Evolutionary conservation across 2,797 vertebrate genomes (phyloP), one percentile per base, ranked within the genome.

Genomic region (Morelia viridis): DNA sequence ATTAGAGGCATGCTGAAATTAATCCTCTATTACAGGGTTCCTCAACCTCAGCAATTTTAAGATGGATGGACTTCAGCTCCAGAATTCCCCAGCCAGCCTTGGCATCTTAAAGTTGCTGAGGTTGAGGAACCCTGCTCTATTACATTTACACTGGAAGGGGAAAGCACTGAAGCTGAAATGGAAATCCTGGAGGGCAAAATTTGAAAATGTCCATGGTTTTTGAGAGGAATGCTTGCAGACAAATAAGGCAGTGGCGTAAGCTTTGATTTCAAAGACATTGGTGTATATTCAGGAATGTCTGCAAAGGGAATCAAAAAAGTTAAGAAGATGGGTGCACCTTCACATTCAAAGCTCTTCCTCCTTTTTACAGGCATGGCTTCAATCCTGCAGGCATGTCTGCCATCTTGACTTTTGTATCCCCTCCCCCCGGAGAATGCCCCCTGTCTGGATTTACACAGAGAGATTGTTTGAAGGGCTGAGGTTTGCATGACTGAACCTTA

Each of bases 1-100:
- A 57, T 64, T 90, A 91, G 28, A 41, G 90, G 93, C 90, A 93
- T 80, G 53, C 61, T 83, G 93, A 68, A 92, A 92, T 1, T 89
- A 95, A 92, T 87, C 17, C 2, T 26, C 22, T 50, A 88, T 93
- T 83, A 91, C 71, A 5, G 50, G 5, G 50, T 53, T 53, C 8
- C 6, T 53, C 50, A 53, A 53, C 50, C 50, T 53, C 8, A 8
- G 50, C 50, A 53, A 8, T 1, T 53, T 53, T 7, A 53, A 53
- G 50, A 53, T 53, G 50, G 7, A 5, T 53, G 50, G 50, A 53
- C 50, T 53, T 53, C 50, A 53, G 9, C 50, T 53, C 50, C 50
- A 50, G 50, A 50, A 50, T 41, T 41, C 41, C 41, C 41, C 41
- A 41, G 41, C 41, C 41, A 41, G 41, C 35, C 35, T 35, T 35